Evolutionary conservation across 2,113 vertebrate genomes (phyloP).

Genomic region (Tiliqua scincoides): DNA sequence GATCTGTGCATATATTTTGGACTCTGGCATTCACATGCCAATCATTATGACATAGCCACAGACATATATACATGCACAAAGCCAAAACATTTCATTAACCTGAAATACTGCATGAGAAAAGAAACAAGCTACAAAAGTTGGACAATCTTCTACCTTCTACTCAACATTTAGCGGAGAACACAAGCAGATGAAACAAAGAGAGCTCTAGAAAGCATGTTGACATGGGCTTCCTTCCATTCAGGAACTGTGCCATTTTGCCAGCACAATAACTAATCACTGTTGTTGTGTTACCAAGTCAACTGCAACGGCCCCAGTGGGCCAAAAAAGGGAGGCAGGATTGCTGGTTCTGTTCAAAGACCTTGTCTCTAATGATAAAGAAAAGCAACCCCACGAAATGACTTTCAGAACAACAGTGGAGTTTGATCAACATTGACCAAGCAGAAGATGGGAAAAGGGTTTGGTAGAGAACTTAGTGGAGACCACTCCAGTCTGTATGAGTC

Average conservation of each 20-base stretch:
- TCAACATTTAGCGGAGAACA: neutral
- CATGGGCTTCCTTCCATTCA: neutral
- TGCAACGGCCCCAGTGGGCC: slow-evolving; percentile 45
- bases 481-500: too few relatives aligned
- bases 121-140: neutral
- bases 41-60: neutral
- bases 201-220: neutral
- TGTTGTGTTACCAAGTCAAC: slow-evolving; percentile 19
- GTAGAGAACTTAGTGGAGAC: too few relatives aligned
- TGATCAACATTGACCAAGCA: accelerated
- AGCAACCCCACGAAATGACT: neutral
- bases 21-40: neutral
- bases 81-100: neutral
- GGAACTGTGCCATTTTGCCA: slow-evolving; percentile 47
- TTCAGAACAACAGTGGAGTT: neutral
- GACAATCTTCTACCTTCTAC: accelerated
- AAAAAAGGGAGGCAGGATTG: neutral
- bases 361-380: neutral
- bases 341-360: neutral
- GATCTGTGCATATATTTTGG: neutral
- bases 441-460: too few relatives aligned
- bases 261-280: slow-evolving; percentile 65
- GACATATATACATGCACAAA: neutral
- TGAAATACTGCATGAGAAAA: neutral
- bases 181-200: neutral